Base-by-base conservation (phyloP, 2,797 vertebrate species). In the Chrosomus eos region DNA sequence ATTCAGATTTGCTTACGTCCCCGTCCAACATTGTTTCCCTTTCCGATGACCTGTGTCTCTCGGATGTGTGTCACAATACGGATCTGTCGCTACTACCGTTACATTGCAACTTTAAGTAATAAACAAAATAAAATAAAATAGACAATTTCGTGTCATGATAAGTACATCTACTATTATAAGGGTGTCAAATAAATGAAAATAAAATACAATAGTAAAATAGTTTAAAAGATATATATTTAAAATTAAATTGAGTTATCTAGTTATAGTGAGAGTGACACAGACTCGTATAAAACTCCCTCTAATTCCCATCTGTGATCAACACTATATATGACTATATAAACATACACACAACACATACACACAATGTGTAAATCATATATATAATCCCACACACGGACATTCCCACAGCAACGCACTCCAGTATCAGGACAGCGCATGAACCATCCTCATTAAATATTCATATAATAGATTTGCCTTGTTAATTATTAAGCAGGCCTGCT, bases 381-480 rank as follows among this genome's bases (percentile, higher is more conserved):
- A 80, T 74, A 53, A 45, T 76, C 75, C 87, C 90, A 91, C 87
- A 89, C 85, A 68, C 48, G 31, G 36, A 67, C 87, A 62, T 85
- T 45, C 11, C 85, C 84, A 90, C 85, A 82, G 80, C 78, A 60
- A 79, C 62, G 58, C 70, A 58, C 80, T 73, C 62, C 64, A 76
- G 38, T 81, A 80, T 89, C 77, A 84, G 70, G 78, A 40, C 60
- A 68, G 81, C 55, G 67, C 90, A 91, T 90, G 92, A 92, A 93
- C 91, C 90, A 86, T 92, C 88, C 80, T 80, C 90, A 94, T 95
- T 91, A 94, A 93, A 93, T 89, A 93, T 95, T 94, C 88, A 94
- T 92, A 83, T 90, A 93, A 94, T 93, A 93, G 94, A 94, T 95
- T 92, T 91, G 91, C 84, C 89, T 95, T 90, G 92, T 95, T 93